Evolutionary conservation across 2,113 vertebrate species (phyloP), one percentile per base, ranked within the genome.

Genomic region (Tretioscincus oriximinensis): DNA sequence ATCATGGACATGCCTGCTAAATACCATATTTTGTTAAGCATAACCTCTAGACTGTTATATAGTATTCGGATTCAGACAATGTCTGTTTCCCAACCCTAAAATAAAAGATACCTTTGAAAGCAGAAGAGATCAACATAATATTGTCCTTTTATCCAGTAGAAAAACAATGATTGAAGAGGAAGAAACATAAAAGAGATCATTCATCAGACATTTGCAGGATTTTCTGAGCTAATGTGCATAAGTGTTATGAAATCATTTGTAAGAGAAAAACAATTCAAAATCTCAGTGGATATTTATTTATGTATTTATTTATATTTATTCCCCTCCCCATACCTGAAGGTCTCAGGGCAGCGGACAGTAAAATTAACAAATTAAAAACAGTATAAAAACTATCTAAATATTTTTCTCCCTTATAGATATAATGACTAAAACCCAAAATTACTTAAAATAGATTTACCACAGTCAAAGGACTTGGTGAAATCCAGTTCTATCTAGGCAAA

Each of bases 81-180:
- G 87, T 90, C 72, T 72, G 47, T 82, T 93, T 88, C 83, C 64
- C 79, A 88, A 81, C 84, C 91, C 89, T 89, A 92, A 93, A 91
- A 93, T 89, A 93, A 95, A 94, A 82, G 84, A 77, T 80, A 73
- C 74, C 78, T 86, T 82, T 90, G 76, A 92, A 92, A 86, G 88
- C 90, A 88, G 90, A 90, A 91, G 88, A 88, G 91, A 94, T 96
- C 89, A 93, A 93, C 95, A 90, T 95, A 90, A 92, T 93, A 91
- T 92, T 93, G 89, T 92, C 91, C 67, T 84, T 81, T 86, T 84
- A 87, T 79, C 90, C 93, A 81, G 91, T 90, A 86, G 92, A 95
- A 92, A 93, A 95, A 93, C 74, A 91, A 92, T 89, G 54, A 70
- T 82, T 89, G 82, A 88, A 49, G 77, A 79, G 84, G 45, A 79